Conservation (phyloP, 2,888 invertebrate genomes). For the Parapristionchus giblindavisi region DNA sequence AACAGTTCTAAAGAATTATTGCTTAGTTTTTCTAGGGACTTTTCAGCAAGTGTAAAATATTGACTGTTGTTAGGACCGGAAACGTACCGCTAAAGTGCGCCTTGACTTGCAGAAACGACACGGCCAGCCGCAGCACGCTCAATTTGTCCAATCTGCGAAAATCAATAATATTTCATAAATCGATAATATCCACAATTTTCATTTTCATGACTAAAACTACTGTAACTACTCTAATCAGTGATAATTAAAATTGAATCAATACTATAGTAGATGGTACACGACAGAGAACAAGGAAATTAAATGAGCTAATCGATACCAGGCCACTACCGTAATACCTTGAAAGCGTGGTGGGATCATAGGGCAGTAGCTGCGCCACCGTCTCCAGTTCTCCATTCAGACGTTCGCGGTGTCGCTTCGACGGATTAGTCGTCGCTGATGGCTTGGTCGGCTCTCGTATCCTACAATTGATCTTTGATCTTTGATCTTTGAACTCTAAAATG, state of each 20-base stretch:
- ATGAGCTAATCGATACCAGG: too few relatives aligned
- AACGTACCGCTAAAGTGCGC: slow-evolving; percentile 99
- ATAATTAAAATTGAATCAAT: background rate
- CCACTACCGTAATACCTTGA: slow-evolving; percentile 39
- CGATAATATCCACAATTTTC: too few relatives aligned
- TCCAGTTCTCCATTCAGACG: slow-evolving; percentile 96
- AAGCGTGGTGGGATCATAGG: slow-evolving; percentile 76
- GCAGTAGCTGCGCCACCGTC: slow-evolving; percentile 81
- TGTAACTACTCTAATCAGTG: too few relatives aligned
- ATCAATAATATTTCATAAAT: background rate
- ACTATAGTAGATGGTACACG: background rate
- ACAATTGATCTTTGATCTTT: slow-evolving; percentile 13
- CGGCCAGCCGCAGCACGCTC: slow-evolving; percentile 94
- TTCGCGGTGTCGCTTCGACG: slow-evolving; percentile 96
- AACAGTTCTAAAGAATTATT: too few relatives aligned
- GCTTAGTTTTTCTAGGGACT: too few relatives aligned
- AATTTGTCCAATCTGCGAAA: slow-evolving; percentile 87
- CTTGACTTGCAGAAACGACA: slow-evolving; percentile 97
- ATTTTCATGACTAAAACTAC: too few relatives aligned
- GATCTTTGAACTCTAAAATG: background rate
- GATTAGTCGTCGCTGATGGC: slow-evolving; percentile 76
- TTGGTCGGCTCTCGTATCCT: slow-evolving; percentile 66
- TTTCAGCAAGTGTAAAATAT: too few relatives aligned
- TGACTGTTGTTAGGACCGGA: too few relatives aligned
- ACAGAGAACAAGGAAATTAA: too few relatives aligned